Evolutionary conservation across 2,888 invertebrate genomes (phyloP), one percentile per base, ranked within the genome.

Genomic region (Rhopalosiphum nymphaeae): DNA sequence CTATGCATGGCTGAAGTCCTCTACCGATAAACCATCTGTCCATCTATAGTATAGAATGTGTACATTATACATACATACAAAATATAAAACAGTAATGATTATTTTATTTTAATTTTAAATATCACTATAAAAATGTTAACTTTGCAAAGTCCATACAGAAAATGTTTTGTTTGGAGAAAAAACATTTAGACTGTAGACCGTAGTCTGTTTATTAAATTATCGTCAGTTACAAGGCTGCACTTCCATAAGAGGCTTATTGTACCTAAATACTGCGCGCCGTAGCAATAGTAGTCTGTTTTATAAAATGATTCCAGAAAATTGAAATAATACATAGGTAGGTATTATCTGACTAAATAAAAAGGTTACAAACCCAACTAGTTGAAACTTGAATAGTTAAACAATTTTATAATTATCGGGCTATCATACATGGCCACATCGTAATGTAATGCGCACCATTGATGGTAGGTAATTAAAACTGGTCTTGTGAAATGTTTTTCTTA

Each of bases 191-290:
- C 29, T 57, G 53, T 53, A 78, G 26, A 56, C 42, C 46, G 44
- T 46, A 84, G 21, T 13, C 87, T 36, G 49, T 67, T 92, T 67
- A 92, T 92, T 92, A 88, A 88, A 92, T 92, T 92, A 92, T 61
- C 49, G 92, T 67, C 57, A 92, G 88, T 92, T 92, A 53, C 67
- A 92, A 92, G 92, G 92, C 88, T 92, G 67, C 92, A 67, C 61
- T 67, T 87, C 57, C 61, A 78, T 78, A 92, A 92, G 87, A 36
- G 57, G 92, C 86, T 92, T 92, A 92, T 87, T 85, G 21, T 49
- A 78, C 36, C 78, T 67, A 57, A 67, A 90, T 90, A 90, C 67
- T 26, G 21, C 26, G 36, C 9, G 36, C 36, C 36, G 9, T 21
- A 16, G 21, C 78, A 78, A 36, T 9, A 3, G 9, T 42, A 21